Evolutionary conservation across 53 echinoderm and acorn worm species (phyloP).

Genomic region (Zoroaster sp.): DNA sequence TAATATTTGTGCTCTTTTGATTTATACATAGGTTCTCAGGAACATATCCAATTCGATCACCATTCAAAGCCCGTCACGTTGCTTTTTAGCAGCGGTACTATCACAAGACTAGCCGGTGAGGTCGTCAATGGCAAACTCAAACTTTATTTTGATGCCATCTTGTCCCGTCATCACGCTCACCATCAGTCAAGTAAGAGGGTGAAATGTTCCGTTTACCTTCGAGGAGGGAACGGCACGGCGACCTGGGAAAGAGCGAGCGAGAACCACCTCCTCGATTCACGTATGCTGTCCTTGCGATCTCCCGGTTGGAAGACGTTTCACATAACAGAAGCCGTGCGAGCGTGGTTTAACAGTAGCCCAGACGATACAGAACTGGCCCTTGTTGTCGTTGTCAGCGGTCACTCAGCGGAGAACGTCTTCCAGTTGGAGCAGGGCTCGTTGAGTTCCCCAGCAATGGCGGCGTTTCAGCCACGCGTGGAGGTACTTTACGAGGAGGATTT

Average conservation of each 20-base stretch:
- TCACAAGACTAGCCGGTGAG: not conserved
- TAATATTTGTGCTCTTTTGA: not conserved
- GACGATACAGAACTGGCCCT: conserved; percentile 7
- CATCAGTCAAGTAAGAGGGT: not conserved
- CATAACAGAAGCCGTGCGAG: conserved; percentile 4
- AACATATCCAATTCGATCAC: not conserved
- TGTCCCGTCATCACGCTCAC: not conserved
- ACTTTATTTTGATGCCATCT: not conserved
- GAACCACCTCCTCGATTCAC: not conserved
- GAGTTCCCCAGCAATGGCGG: not conserved
- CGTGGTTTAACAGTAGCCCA: conserved; percentile 1
- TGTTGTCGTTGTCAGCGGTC: not conserved
- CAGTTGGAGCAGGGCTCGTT: not conserved
- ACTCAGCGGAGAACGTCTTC: conserved; percentile 16
- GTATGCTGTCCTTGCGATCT: not conserved
- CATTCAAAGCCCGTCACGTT: conserved; percentile 21
- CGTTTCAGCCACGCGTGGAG: conserved; percentile 10
- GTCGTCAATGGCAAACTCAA: conserved; percentile 16
- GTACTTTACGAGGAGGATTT: not conserved
- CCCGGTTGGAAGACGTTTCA: conserved; percentile 53
- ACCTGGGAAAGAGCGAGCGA: not conserved
- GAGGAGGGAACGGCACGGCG: not conserved
- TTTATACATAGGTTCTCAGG: not conserved
- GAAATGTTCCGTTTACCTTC: conserved; percentile 6
- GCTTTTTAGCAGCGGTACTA: conserved; percentile 3